Conservation (phyloP, 1,140 invertebrate species). For the Aphelinus certus region DNA sequence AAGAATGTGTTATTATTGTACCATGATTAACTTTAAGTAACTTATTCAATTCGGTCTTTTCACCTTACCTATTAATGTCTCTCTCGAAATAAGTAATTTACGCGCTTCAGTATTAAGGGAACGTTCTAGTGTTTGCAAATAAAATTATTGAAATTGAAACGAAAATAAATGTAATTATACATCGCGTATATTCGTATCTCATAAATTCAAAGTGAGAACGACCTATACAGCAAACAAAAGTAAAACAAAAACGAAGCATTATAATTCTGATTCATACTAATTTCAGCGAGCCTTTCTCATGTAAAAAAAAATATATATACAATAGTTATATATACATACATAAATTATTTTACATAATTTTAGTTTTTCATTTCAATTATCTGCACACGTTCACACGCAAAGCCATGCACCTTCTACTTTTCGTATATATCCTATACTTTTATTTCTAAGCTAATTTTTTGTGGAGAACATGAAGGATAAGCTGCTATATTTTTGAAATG, state of each 20-base stretch:
- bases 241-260: constrained; percentile 25
- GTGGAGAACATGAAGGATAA: too few species aligned
- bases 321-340: constrained; percentile 43
- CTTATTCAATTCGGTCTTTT: constrained; percentile 21
- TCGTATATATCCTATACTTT: not conserved
- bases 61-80: constrained; percentile 5
- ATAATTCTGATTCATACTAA: constrained; percentile 26
- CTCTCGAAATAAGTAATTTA: constrained; percentile 5
- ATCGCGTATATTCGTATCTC: constrained; percentile 13
- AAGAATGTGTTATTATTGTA: constrained; percentile 1
- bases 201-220: not conserved
- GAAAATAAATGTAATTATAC: not conserved
- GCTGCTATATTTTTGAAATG: too few species aligned
- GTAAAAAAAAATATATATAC: constrained; percentile 35
- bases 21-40: constrained; percentile 21
- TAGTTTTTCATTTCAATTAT: constrained; percentile 23
- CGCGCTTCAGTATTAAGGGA: constrained; percentile 35
- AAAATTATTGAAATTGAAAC: constrained; percentile 1
- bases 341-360: constrained; percentile 48
- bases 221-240: not conserved
- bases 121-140: constrained; percentile 23
- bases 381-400: constrained; percentile 13
- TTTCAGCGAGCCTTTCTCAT: constrained; percentile 37
- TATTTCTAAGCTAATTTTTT: too few species aligned
- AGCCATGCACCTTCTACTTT: constrained; percentile 3